Percentiles rank a stretch among this genome's conserved stretches.
These are phyloP conservation scores for Eledone cirrhosa DNA, from an alignment of 2,888 invertebrate species.

Conservation along the genomic window DNA sequence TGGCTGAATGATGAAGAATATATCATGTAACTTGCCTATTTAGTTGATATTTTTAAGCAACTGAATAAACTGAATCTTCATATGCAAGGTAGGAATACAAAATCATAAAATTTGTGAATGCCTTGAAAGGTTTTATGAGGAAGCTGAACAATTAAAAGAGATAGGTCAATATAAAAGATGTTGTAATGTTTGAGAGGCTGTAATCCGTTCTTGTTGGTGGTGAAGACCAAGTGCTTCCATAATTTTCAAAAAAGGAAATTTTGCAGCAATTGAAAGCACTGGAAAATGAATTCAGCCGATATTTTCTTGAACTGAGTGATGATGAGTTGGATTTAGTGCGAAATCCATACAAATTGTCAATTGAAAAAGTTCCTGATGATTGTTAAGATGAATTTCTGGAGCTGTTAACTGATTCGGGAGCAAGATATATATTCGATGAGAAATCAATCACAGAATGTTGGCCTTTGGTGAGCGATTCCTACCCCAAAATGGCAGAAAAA, in stretches of 20 bases:
- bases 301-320: no score
- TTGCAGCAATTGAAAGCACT: slow-evolving; percentile 2
- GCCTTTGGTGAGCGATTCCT: neutral
- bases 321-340: neutral
- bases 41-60: slow-evolving; percentile 10
- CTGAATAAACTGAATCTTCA: slow-evolving; percentile 15
- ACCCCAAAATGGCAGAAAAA: neutral
- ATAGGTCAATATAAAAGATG: neutral
- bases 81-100: neutral
- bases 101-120: neutral
- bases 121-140: slow-evolving; percentile 15
- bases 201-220: neutral
- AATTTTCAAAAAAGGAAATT: slow-evolving; percentile 6
- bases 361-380: slow-evolving; percentile 1
- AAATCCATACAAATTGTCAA: slow-evolving; percentile 6
- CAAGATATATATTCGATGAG: slow-evolving; percentile 21
- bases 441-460: slow-evolving; percentile 14
- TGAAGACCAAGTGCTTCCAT: neutral
- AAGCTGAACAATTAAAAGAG: slow-evolving; percentile 11
- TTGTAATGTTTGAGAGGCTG: slow-evolving; percentile 21
- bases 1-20: neutral
- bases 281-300: slow-evolving; percentile 8
- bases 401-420: neutral
- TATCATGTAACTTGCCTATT: neutral
- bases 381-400: neutral